phyloP scores from a whole-genome alignment of 2,888 invertebrate genomes.

The Sarcophaga rosellei region DNA sequence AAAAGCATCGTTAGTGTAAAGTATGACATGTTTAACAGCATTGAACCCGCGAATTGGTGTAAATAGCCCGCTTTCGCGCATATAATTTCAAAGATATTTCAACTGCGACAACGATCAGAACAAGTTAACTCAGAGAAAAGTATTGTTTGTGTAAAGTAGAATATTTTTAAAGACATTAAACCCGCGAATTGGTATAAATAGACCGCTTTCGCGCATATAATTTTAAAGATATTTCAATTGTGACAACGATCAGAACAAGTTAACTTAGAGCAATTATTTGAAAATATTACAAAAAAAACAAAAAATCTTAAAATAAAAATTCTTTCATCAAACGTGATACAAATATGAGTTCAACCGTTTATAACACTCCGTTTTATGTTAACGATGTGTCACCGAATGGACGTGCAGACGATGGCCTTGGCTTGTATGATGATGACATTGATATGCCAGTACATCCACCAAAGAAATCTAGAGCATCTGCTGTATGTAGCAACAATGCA shows the following conservation, averaged over 20 bases:
- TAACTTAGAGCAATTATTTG: not conserved
- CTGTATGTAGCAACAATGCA: slow-evolving; percentile 71
- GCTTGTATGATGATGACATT: slow-evolving; percentile 62
- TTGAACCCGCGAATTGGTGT: not conserved
- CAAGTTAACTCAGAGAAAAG: slow-evolving; percentile 3
- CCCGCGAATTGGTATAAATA: slow-evolving; percentile 24
- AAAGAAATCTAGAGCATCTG: slow-evolving; percentile 55
- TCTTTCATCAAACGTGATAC: slow-evolving; percentile 4
- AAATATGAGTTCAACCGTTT: slow-evolving; percentile 55
- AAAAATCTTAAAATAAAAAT: not conserved
- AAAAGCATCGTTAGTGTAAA: no score
- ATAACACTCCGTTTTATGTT: slow-evolving; percentile 54
- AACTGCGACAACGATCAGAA: slow-evolving; percentile 39
- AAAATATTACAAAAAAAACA: not conserved
- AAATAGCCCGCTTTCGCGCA: not conserved
- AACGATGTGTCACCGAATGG: slow-evolving; percentile 51
- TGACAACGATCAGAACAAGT: slow-evolving; percentile 32
- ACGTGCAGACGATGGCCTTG: not conserved
- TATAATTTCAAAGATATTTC: slow-evolving; percentile 43
- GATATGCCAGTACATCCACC: slow-evolving; percentile 57
- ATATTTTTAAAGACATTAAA: no score
- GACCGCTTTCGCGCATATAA: not conserved
- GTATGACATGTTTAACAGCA: no score
- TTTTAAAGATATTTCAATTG: slow-evolving; percentile 49
- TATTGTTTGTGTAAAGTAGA: no score